Percentiles rank a stretch among this genome's conserved stretches.
These are phyloP conservation scores for Dorcus parallelipipedus DNA, from an alignment of 2,888 invertebrate species.

Conservation along the genomic window DNA sequence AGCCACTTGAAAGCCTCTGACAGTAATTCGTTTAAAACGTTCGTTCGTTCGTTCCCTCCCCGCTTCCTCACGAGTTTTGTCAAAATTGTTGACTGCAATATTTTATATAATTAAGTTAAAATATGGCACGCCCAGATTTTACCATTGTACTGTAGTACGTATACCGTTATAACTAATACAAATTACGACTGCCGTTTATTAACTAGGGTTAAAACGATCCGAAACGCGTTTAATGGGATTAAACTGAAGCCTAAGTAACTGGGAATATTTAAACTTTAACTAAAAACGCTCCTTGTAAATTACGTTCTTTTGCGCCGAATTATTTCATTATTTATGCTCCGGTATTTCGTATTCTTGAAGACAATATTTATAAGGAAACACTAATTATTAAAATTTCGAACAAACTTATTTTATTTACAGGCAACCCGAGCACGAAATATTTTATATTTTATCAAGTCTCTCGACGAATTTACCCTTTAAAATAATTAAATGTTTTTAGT, in stretches of 20 bases:
- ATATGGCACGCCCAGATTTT: slow-evolving; percentile 12
- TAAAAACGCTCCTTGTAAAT: neutral
- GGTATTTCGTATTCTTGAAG: too few species aligned
- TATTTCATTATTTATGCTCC: too few species aligned
- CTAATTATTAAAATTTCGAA: too few species aligned
- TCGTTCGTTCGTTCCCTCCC: slow-evolving; percentile 11
- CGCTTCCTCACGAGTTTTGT: slow-evolving; percentile 19
- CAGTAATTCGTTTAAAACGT: slow-evolving; percentile 24
- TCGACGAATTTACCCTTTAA: too few species aligned
- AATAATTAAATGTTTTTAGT: too few species aligned
- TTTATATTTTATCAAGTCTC: too few species aligned
- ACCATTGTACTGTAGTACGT: neutral
- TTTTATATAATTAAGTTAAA: slow-evolving; percentile 22
- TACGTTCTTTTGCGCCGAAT: too few species aligned
- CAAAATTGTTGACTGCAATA: slow-evolving; percentile 20
- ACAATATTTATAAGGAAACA: too few species aligned
- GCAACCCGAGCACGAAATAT: too few species aligned
- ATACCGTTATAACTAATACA: neutral
- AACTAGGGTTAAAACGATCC: neutral
- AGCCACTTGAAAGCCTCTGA: slow-evolving; percentile 22
- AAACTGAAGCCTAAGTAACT: neutral
- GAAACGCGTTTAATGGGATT: neutral
- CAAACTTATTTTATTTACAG: too few species aligned
- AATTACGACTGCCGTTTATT: neutral
- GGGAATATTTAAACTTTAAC: neutral